phyloP scores from a whole-genome alignment of 2,113 vertebrate species.

The Spea multiplicata region DNA sequence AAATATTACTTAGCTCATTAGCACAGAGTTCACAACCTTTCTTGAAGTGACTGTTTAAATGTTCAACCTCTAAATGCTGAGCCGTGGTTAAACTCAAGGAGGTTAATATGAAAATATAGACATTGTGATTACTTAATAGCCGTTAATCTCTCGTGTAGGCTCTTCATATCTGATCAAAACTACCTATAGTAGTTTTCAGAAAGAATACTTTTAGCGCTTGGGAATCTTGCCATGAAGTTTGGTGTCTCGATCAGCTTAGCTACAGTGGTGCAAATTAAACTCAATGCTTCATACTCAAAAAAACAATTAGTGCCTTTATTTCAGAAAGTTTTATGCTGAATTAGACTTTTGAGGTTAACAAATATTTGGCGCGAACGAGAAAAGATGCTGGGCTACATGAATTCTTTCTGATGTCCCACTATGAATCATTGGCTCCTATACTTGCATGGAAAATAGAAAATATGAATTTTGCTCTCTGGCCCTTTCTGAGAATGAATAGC shows the following conservation, averaged over 20 bases:
- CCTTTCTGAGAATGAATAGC: too few species aligned
- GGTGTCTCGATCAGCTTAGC: slow-evolving; percentile 40
- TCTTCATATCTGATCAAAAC: background rate
- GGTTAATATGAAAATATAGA: slow-evolving; percentile 27
- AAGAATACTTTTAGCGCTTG: background rate
- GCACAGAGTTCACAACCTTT: slow-evolving; percentile 4
- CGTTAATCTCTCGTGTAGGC: background rate
- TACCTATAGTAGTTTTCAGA: background rate
- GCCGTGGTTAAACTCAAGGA: slow-evolving; percentile 14
- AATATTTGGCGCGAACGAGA: too few species aligned
- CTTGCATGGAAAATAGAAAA: too few species aligned
- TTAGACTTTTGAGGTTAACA: slow-evolving; percentile 57
- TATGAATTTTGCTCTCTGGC: too few species aligned
- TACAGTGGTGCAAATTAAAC: slow-evolving; percentile 58
- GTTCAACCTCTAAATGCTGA: slow-evolving; percentile 8
- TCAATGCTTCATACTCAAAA: slow-evolving; percentile 54
- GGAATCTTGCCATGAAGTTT: background rate
- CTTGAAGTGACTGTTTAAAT: slow-evolving; percentile 27
- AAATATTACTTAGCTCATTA: slow-evolving; percentile 32
- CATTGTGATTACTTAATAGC: slow-evolving; percentile 7
- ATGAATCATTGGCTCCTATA: too few species aligned
- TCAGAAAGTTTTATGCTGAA: slow-evolving; percentile 63
- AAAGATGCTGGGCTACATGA: too few species aligned
- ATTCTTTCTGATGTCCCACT: too few species aligned
- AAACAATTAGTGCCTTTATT: slow-evolving; percentile 60